Evolutionary conservation across 2,113 vertebrate species (phyloP), one percentile per base, ranked within the genome.

Genomic region (Equus przewalskii): DNA sequence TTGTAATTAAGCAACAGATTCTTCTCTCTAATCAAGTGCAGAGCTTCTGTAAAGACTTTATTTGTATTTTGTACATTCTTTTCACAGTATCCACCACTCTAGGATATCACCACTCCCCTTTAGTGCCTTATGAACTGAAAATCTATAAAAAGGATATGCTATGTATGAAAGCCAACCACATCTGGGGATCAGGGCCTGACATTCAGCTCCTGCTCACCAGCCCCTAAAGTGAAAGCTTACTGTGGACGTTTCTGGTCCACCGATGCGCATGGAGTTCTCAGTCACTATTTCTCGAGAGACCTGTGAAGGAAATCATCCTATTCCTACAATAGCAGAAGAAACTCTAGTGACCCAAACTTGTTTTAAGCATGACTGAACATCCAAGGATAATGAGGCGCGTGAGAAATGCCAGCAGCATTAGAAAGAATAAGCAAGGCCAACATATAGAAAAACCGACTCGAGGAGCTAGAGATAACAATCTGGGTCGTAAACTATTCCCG

Each of bases 1-100:
- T 18, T 94, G 81, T 84, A 80, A 85, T 89, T 85, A 78, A 86
- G 79, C 44, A 86, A 70, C 58, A 41, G 41, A 33, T 87, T 93
- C 21, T 86, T 93, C 44, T 80, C 44, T 69, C 44, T 65, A 41
- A 65, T 19, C 11, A 87, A 93, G 36, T 15, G 16, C 0, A 83
- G 75, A 54, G 62, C 12, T 64, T 72, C 54, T 36, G 4, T 94
- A 70, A 94, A 81, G n/a, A 86, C 81, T 97, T 89, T 70, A 44
- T 81, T 82, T 84, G 30, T 49, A 56, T 78, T 73, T 89, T 73
- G 28, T 36, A 51, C n/a, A 56, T 80, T 92, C 28, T 36, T 83
- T 67, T 81, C 75, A 79, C 11, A 62, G 36, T 78, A 54, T 33
- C 26, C 12, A 78, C 30, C 26, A 78, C n/a, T 51, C 6, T 65